These are phyloP conservation scores for Cervus canadensis DNA, from an alignment of 2,113 vertebrate genomes.

Conservation along the genomic window DNA sequence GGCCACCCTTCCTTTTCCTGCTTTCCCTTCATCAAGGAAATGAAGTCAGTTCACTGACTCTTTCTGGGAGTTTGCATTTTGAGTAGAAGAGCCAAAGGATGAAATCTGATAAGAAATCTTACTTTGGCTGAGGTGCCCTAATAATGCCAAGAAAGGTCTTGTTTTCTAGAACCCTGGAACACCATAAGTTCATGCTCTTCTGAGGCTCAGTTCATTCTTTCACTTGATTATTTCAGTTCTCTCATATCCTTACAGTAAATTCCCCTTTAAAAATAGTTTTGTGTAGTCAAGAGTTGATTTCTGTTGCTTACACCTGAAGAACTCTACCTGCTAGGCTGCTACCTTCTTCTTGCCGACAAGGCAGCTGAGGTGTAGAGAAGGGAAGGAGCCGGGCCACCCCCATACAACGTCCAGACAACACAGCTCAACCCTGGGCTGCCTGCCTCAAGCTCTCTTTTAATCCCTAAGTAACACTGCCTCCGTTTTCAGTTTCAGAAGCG, in stretches of 20 bases:
- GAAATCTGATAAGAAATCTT: neutral
- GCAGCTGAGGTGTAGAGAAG: neutral
- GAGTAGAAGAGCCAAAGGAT: neutral
- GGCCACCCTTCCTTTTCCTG: neutral
- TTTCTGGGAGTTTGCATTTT: neutral
- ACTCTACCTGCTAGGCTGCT: neutral
- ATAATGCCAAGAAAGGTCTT: neutral
- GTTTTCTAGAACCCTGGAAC: neutral
- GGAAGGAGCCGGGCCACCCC: neutral
- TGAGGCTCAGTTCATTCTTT: neutral
- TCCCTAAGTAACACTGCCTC: neutral
- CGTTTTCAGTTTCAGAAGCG: neutral
- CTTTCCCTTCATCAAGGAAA: neutral
- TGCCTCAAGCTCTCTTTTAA: neutral
- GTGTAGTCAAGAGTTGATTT: neutral
- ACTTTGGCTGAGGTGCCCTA: neutral
- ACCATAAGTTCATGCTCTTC: neutral
- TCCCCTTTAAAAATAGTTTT: neutral
- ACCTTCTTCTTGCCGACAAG: neutral
- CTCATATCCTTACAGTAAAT: neutral
- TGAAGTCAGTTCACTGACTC: neutral
- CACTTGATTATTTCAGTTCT: neutral
- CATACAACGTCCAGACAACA: neutral
- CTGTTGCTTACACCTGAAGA: neutral
- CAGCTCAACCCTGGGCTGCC: neutral